Evolutionary conservation across 1,140 invertebrate genomes (phyloP).

Genomic region (Drosophila carrolli): DNA sequence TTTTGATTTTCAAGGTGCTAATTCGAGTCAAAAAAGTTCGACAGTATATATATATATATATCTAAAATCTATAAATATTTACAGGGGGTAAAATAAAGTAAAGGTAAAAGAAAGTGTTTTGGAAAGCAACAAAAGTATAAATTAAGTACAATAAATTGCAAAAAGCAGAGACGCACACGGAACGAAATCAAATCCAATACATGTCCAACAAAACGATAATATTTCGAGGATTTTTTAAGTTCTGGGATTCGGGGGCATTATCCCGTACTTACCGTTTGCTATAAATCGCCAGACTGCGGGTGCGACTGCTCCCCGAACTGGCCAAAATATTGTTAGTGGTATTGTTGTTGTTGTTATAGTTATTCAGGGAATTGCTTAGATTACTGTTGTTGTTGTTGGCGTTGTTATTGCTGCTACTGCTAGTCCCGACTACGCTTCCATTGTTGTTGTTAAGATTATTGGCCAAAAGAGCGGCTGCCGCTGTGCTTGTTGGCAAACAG

Average conservation of each 20-base stretch:
- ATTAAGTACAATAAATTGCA: slow-evolving; percentile 15
- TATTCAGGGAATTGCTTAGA: slow-evolving; percentile 67
- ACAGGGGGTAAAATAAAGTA: slow-evolving; percentile 15
- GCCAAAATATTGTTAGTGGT: slow-evolving; percentile 62
- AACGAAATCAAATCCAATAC: slow-evolving; percentile 54
- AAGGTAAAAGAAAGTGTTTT: neutral
- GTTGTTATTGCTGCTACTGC: slow-evolving; percentile 8
- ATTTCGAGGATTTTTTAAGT: slow-evolving; percentile 9
- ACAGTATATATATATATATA: slow-evolving; percentile 1
- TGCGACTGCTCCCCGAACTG: slow-evolving; percentile 67
- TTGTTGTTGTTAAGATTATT: slow-evolving; percentile 44
- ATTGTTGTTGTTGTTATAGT: slow-evolving; percentile 74
- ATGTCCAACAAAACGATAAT: slow-evolving; percentile 26
- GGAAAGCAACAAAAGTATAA: neutral
- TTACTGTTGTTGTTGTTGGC: slow-evolving; percentile 50
- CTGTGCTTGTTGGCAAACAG: slow-evolving; percentile 23
- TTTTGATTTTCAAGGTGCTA: neutral
- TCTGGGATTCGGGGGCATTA: slow-evolving; percentile 3
- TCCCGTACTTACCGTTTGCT: slow-evolving; percentile 80
- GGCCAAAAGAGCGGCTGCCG: slow-evolving; percentile 21
- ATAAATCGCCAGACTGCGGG: slow-evolving; percentile 80
- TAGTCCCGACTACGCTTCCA: slow-evolving; percentile 12
- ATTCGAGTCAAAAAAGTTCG: slow-evolving; percentile 4
- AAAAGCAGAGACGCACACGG: slow-evolving; percentile 26
- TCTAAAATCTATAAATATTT: slow-evolving; percentile 31